Percentiles rank a stretch among this genome's conserved stretches.
phyloP scores from a whole-genome alignment of 1,140 invertebrate species.

The Drosophila parvula region DNA sequence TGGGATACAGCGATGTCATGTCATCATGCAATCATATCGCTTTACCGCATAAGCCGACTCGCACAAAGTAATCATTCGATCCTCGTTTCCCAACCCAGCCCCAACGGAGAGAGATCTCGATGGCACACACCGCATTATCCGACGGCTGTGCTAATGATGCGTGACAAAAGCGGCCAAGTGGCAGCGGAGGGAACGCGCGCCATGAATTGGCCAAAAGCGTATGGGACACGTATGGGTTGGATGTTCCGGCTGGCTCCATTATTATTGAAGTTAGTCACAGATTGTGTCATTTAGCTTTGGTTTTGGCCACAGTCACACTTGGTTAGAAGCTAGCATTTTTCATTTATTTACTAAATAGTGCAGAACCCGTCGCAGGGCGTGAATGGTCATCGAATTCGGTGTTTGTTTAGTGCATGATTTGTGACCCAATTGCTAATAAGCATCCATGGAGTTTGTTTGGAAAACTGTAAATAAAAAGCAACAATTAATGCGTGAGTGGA shows the following conservation, averaged over 20 bases:
- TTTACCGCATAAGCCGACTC: conserved; percentile 68
- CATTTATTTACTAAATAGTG: conserved; percentile 30
- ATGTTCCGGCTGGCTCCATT: conserved; percentile 26
- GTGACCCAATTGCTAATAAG: conserved; percentile 41
- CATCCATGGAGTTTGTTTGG: conserved; percentile 19
- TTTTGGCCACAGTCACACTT: conserved; percentile 37
- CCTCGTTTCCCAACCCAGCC: background rate
- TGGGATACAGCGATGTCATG: conserved; percentile 60
- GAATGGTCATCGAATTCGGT: conserved; percentile 10
- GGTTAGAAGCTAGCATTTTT: conserved; percentile 23
- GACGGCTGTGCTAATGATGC: conserved; percentile 62
- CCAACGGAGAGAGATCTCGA: conserved; percentile 16
- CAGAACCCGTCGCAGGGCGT: conserved; percentile 30
- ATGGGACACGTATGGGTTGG: conserved; percentile 43
- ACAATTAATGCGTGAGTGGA: conserved; percentile 20
- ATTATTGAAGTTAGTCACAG: conserved; percentile 62
- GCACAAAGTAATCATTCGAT: conserved; percentile 65
- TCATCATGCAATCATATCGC: conserved; percentile 80
- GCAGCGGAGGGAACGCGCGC: conserved; percentile 6
- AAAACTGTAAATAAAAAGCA: conserved; percentile 10
- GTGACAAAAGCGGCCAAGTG: conserved; percentile 52
- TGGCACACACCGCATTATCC: conserved; percentile 19
- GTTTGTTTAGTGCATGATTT: conserved; percentile 21
- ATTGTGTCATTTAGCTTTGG: conserved; percentile 31
- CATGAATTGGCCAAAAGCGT: conserved; percentile 64